A percentile compares a stretch with the other conserved stretches of the same genome.
Evolutionary conservation across 2,113 vertebrate species (phyloP).

Genomic region (Rhinogobius similis): DNA sequence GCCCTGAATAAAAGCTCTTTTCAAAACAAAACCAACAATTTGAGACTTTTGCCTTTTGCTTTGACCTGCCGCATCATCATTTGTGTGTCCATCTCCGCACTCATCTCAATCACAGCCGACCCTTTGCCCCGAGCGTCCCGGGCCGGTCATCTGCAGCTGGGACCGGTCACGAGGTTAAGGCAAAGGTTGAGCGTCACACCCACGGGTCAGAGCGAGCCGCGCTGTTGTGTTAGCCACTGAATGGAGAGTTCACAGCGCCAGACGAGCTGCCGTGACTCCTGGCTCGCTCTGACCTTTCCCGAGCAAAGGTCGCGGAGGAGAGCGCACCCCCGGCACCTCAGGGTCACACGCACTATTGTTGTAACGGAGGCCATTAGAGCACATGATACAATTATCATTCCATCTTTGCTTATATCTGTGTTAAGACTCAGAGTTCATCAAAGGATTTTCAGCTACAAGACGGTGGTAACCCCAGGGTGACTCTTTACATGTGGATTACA

Average conservation of each 20-base stretch:
- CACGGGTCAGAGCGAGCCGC: slow-evolving; percentile 74
- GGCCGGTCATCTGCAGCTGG: slow-evolving; percentile 71
- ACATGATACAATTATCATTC: slow-evolving; percentile 71
- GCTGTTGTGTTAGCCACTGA: slow-evolving; percentile 73
- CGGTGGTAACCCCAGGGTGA: slow-evolving; percentile 58
- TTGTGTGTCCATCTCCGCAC: slow-evolving; percentile 28
- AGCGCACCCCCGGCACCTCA: slow-evolving; percentile 33
- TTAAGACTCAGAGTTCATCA: slow-evolving; percentile 59
- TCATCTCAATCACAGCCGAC: slow-evolving; percentile 56
- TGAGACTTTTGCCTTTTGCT: slow-evolving; percentile 5
- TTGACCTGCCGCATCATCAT: slow-evolving; percentile 10
- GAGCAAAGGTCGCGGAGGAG: slow-evolving; percentile 58
- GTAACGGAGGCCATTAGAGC: slow-evolving; percentile 66
- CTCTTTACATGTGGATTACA: slow-evolving; percentile 45
- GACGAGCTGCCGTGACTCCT: slow-evolving; percentile 65
- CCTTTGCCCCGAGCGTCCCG: slow-evolving; percentile 43
- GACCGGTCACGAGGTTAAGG: slow-evolving; percentile 76
- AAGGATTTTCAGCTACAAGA: slow-evolving; percentile 49
- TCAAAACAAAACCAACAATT: not conserved
- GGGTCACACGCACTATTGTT: slow-evolving; percentile 66
- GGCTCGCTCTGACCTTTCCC: slow-evolving; percentile 66
- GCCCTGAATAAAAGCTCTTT: not conserved
- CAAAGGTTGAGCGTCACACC: slow-evolving; percentile 81
- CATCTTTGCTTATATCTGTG: slow-evolving; percentile 51
- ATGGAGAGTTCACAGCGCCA: slow-evolving; percentile 71